Evolutionary conservation across 2,797 vertebrate species (phyloP), one percentile per base, ranked within the genome.

Genomic region (Fratercula arctica): DNA sequence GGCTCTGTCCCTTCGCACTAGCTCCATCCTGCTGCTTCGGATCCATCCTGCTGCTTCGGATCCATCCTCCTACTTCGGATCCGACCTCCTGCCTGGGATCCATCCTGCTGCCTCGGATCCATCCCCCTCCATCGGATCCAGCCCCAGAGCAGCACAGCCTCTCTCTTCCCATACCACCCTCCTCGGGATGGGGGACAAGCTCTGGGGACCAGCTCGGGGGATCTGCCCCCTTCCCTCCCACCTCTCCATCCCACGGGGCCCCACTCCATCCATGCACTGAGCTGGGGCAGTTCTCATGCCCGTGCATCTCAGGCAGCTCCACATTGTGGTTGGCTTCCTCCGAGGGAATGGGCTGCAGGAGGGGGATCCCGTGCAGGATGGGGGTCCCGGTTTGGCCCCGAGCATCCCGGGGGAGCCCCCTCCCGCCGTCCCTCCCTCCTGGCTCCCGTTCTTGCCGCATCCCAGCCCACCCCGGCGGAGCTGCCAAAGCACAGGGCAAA

Each of bases 401-500:
- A 35, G 57, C 41, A 14, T 31, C 85, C 86, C 54, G 1, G 18
- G 41, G 45, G 79, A 87, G 26, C 75, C 68, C 50, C 83, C 41
- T 87, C 78, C 67, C 24, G 2, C 54, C 28, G 0, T n/a, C 70
- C 59, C 50, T 87, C 54, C 74, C 64, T 92, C 63, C 85, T 41
- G 29, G 0, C 82, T 87, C 64, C 76, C 48, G 0, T 74, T 77
- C 91, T 50, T 13, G 10, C 85, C 51, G 7, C 26, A 33, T 95
- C 83, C 90, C 94, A 66, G 89, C 95, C 93, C 91, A 79, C 39
- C 61, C 33, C 56, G 8, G 73, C 59, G 0, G 80, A 43, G 91
- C 95, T 94, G 96, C 97, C 95, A 92, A 80, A 57, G 86, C 91
- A 1, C 83, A 78, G 96, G 94, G 96, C 97, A 97, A 96, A 95